Evolutionary conservation across 2,113 vertebrate genomes (phyloP), one percentile per base, ranked within the genome.

Genomic region (Chamaetylas fuelleborni): DNA sequence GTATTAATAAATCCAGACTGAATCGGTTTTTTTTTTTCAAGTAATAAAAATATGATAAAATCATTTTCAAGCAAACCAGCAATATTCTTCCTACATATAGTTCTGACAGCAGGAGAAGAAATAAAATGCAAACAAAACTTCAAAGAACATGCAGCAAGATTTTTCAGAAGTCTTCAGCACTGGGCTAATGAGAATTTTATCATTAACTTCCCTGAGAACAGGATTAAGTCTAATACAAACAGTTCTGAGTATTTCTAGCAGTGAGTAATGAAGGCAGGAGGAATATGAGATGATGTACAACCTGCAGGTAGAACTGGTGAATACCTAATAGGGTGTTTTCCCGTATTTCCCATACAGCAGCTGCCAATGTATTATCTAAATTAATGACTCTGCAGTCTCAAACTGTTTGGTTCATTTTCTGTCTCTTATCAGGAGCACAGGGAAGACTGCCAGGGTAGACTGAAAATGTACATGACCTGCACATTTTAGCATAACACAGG

Each of bases 121-220:
- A 88, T 66, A 71, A 86, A 91, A 93, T 86, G 66, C 58, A 86
- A 72, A 19, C 1, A 7, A 71, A 94, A 70, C 28, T 45, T 93
- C 78, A 92, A 94, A 72, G 78, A 93, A 70, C 19, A 40, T 0
- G 0, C 33, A 61, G 67, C 67, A 83, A 65, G 43, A 70, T 67
- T 86, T 91, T 85, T 93, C 45, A 91, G 70, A 92, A 87, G 53
- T 50, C 48, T 50, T 88, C 66, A 18, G 38, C 66, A 76, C 34
- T 31, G 53, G 28, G 34, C 42, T 92, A 95, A 95, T 82, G 62
- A 93, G 91, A 95, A 94, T 94, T 92, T 95, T 95, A 82, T 95
- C 90, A 90, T 93, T 92, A 86, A 72, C 66, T 90, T 94, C 38
- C 38, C 60, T 51, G 7, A 71, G 66, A 97, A 80, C 29, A 81